phyloP scores from a whole-genome alignment of 23 tunicate species.

The Phallusia fumigata region DNA sequence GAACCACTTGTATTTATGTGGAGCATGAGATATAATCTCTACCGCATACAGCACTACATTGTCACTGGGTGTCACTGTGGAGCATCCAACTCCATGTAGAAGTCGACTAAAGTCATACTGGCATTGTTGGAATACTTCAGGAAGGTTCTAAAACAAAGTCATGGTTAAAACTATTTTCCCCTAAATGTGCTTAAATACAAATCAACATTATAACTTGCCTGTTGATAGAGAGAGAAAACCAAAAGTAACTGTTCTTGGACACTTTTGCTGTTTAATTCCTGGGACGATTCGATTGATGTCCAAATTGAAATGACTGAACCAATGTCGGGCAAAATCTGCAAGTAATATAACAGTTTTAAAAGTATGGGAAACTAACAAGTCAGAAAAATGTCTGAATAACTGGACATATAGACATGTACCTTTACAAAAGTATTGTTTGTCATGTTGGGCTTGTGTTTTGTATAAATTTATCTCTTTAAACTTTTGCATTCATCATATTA shows the following conservation, averaged over 20 bases:
- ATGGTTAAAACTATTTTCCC: too few relatives aligned
- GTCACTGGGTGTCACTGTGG: background rate
- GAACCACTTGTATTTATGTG: constrained; percentile 6
- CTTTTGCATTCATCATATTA: too few relatives aligned
- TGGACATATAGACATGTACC: too few relatives aligned
- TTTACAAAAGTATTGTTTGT: too few relatives aligned
- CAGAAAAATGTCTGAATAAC: too few relatives aligned
- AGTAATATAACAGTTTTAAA: too few relatives aligned
- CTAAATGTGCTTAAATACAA: background rate
- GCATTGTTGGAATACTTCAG: constrained; percentile 11
- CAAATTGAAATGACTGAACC: background rate
- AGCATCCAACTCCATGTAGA: background rate
- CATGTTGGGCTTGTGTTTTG: too few relatives aligned
- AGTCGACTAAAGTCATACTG: constrained; percentile 27
- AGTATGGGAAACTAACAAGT: too few relatives aligned
- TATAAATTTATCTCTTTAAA: too few relatives aligned
- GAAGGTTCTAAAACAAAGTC: constrained; percentile 18
- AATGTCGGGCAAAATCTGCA: background rate
- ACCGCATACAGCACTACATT: background rate
- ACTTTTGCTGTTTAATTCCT: background rate
- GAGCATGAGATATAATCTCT: background rate
- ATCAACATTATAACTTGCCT: background rate
- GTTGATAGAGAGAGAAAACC: background rate
- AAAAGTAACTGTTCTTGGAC: background rate
- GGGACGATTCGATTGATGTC: background rate